Base-by-base conservation (phyloP, 2,888 invertebrate genomes). In the Microchrysa polita region DNA sequence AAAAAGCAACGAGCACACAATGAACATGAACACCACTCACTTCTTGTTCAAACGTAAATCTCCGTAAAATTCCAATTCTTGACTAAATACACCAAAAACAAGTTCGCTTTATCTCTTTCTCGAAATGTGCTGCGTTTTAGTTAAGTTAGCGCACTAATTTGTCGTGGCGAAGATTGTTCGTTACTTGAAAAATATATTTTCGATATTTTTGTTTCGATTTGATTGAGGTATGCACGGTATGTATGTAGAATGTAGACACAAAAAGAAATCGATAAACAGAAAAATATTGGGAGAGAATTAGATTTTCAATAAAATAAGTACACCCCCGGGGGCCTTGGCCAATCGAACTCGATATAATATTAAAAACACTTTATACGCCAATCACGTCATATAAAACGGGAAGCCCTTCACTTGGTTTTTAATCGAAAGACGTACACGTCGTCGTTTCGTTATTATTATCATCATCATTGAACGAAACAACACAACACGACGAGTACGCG, bases 51-150 rank as follows among this genome's bases (percentile, higher is more conserved):
- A 65, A 65, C 34, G 65, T 65, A 65, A 65, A 65, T 65, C 65
- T 65, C 65, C 48, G 65, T 65, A 22, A 61, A 65, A 65, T 65
- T 65, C 65, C 12, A 65, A 65, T 65, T 65, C 65, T 65, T 65
- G 48, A 65, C n/a, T 44, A 65, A 65, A 65, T 48, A 65, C 65
- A 65, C 65, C 44, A 42, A 65, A 65, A 44, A 48, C 61, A 18
- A 9, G 23, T 61, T 61, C 61, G 65, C 65, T 65, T 65, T 65
- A 65, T 65, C 65, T 65, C 65, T 65, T 65, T 65, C 48, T 48
- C 65, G 44, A 48, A 65, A 48, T 65, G 65, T n/a, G 48, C 16
- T 48, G 27, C 27, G 27, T 34, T 34, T 34, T 34, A 34, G 27
- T 59, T 59, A 27, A 27, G 44, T 65, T 65, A 23, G 65, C 44